phyloP scores from a whole-genome alignment of 2,888 invertebrate genomes.

The Poecilobothrus nobilitatus region DNA sequence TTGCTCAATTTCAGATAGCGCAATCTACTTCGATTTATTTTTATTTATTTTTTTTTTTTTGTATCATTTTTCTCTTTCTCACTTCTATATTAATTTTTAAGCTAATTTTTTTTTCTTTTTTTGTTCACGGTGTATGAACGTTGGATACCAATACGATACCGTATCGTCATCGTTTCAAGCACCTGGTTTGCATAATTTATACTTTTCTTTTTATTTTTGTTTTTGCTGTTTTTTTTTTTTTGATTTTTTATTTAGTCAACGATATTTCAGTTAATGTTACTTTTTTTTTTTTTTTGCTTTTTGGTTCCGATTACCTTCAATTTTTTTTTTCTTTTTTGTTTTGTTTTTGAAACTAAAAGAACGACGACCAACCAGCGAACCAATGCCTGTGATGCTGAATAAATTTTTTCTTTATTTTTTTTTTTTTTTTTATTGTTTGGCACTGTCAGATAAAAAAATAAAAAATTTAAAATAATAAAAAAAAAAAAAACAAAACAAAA shows the following conservation, averaged over 20 bases:
- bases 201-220: neutral
- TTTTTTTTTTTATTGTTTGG: neutral
- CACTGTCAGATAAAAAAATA: neutral
- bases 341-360: no score
- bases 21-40: neutral
- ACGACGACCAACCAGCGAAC: no score
- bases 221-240: no score
- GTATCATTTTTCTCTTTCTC: no score
- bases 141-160: neutral
- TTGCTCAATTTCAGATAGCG: conserved; percentile 3
- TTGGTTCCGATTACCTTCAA: neutral
- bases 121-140: neutral
- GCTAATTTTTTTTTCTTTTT: no score
- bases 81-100: no score
- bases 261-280: neutral
- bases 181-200: conserved; percentile 6
- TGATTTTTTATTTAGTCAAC: neutral
- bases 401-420: no score
- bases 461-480: neutral
- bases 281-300: neutral
- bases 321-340: neutral
- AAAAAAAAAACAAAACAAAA: no score
- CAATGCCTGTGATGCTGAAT: no score
- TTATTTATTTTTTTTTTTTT: no score
- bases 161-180: neutral